Base-by-base conservation (phyloP, 2,113 vertebrate species). In the Petroica traversi region DNA sequence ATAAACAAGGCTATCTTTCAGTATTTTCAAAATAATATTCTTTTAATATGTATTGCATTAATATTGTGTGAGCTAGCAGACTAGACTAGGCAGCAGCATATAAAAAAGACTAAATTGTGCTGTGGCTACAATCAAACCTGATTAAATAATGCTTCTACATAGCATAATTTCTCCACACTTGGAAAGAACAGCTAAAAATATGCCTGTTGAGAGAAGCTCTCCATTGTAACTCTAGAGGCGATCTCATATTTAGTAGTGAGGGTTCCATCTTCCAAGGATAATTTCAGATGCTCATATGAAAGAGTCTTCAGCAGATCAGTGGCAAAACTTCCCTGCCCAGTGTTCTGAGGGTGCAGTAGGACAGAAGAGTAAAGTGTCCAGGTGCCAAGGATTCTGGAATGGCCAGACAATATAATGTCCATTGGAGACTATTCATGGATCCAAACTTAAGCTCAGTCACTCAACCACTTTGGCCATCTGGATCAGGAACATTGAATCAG, bases 121-220 rank as follows among this genome's bases (percentile, higher is more conserved):
- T 96, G 89, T 95, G 89, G 69, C 91, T 96, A 88, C 93, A 96
- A 94, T 96, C 86, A 96, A 96, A 95, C 92, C 77, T 96, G 93
- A 96, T 97, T 97, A 96, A 96, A 69, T 95, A 97, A 95, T 88
- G 86, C 41, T 88, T 95, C 83, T 94, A 83, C 89, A 94, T 63
- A 92, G 81, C 55, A 83, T 92, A 95, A 96, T 91, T 94, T 93
- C 20, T 2, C 63, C 48, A 84, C 77, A 88, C 61, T 88, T 95
- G 69, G 93, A 95, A 87, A 72, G 41, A 92, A 61, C 31, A 74
- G 83, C 82, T 93, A 89, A 95, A 96, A 95, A 85, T 95, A 89
- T 0, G 1, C 54, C 58, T 67, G 55, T 88, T 59, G 59, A 93
- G 54, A 84, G 54, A 75, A 94, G 26, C 67, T 84, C 52, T 87